These are phyloP conservation scores for Symphodus melops DNA, from an alignment of 2,113 vertebrate species.

Conservation along the genomic window DNA sequence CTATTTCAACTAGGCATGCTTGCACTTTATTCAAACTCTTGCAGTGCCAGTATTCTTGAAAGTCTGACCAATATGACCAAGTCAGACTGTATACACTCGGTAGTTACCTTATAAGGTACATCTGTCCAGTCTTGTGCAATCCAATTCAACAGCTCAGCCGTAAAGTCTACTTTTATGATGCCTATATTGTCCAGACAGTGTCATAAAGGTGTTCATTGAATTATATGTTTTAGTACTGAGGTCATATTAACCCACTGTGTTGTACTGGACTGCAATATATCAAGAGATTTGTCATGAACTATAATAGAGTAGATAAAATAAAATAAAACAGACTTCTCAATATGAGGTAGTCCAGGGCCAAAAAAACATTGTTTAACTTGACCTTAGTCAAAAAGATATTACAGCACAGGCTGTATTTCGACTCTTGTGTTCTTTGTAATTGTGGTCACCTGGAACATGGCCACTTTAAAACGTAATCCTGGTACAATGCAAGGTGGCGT, in stretches of 20 bases:
- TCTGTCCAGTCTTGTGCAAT: neutral
- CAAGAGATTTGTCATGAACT: neutral
- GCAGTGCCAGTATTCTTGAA: no score
- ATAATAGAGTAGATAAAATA: neutral
- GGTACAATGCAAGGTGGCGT: neutral
- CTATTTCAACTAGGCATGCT: no score
- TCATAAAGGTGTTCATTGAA: neutral
- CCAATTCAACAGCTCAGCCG: neutral
- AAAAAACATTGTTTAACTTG: neutral
- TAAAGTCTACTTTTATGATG: neutral
- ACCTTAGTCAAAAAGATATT: neutral
- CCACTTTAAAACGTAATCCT: neutral
- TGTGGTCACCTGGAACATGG: neutral
- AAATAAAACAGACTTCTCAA: neutral
- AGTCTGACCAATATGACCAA: constrained; percentile 2
- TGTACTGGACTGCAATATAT: neutral
- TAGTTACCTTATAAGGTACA: neutral
- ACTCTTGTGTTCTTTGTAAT: neutral
- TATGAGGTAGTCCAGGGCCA: neutral
- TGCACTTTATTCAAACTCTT: no score
- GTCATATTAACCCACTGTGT: neutral
- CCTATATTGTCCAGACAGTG: neutral
- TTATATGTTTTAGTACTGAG: neutral
- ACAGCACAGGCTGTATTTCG: neutral
- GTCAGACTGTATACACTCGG: neutral